A percentile compares a stretch with the other conserved stretches of the same genome.
These are phyloP conservation scores for Tetramorium simillimum DNA, from an alignment of 1,140 invertebrate genomes.

Conservation along the genomic window DNA sequence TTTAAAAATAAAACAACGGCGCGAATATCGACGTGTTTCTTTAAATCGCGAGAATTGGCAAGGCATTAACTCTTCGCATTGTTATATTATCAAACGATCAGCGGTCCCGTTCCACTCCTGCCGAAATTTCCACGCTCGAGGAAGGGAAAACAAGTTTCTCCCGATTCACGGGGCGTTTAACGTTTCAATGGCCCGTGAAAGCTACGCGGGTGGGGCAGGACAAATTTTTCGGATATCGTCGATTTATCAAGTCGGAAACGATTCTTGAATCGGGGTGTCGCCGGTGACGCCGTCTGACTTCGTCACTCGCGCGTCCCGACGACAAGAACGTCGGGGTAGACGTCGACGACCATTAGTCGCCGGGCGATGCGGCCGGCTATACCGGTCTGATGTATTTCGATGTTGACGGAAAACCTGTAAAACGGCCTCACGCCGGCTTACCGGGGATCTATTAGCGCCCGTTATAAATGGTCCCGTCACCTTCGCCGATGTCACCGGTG, in stretches of 20 bases:
- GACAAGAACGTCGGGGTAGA: slow-evolving; percentile 65
- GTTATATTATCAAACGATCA: neutral
- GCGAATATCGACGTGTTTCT: neutral
- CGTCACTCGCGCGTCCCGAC: slow-evolving; percentile 65
- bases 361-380: slow-evolving; percentile 64
- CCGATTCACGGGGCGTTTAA: slow-evolving; percentile 57
- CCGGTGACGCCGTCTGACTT: slow-evolving; percentile 55
- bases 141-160: slow-evolving; percentile 29
- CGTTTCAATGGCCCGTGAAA: slow-evolving; percentile 64
- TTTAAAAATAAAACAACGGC: neutral
- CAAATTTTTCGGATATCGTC: slow-evolving; percentile 82
- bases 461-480: slow-evolving; percentile 83
- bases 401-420: slow-evolving; percentile 84
- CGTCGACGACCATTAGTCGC: slow-evolving; percentile 80
- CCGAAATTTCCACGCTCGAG: neutral
- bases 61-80: neutral
- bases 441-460: slow-evolving; percentile 79
- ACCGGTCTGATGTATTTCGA: slow-evolving; percentile 76
- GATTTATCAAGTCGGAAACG: slow-evolving; percentile 77
- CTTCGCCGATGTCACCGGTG: slow-evolving; percentile 78
- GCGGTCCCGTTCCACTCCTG: slow-evolving; percentile 1
- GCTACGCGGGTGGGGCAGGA: slow-evolving; percentile 67
- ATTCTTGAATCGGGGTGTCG: slow-evolving; percentile 77
- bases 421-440: slow-evolving; percentile 75
- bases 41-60: neutral